Percentiles rank a stretch among this genome's conserved stretches.
phyloP scores from a whole-genome alignment of 2,888 invertebrate genomes.

The Sinhomidia bicolor region DNA sequence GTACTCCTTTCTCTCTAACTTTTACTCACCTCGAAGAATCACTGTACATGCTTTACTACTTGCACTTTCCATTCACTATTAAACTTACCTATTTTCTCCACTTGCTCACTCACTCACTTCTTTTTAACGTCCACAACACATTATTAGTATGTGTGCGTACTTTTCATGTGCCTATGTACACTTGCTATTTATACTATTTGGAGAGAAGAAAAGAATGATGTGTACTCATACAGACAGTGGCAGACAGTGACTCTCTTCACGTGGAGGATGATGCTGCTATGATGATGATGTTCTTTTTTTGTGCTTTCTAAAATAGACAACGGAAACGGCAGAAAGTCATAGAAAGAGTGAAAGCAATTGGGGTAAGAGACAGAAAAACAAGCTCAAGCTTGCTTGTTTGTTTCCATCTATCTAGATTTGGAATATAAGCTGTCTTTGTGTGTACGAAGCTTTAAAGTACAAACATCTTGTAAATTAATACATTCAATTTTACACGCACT shows the following conservation, averaged over 20 bases:
- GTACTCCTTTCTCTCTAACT: constrained; percentile 69
- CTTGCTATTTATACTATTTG: constrained; percentile 11
- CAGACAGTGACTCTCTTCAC: too few species aligned
- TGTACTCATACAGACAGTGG: not conserved
- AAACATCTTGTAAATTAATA: not conserved
- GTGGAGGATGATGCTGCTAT: not conserved
- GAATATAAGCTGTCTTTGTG: too few species aligned
- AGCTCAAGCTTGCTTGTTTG: too few species aligned
- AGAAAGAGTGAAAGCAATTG: constrained; percentile 32
- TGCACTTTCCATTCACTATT: constrained; percentile 27
- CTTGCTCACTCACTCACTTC: not conserved
- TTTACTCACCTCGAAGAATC: constrained; percentile 71
- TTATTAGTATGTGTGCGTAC: constrained; percentile 2
- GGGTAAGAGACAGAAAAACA: constrained; percentile 37
- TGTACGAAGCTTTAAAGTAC: not conserved
- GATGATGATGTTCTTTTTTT: constrained; percentile 51
- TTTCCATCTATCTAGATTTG: too few species aligned
- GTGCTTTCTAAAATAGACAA: constrained; percentile 53
- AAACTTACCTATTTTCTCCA: constrained; percentile 36
- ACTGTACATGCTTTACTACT: constrained; percentile 52
- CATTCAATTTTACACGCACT: not conserved
- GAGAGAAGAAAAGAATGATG: too few species aligned
- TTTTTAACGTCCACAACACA: too few species aligned
- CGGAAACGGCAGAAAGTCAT: not conserved
- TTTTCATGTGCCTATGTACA: not conserved